phyloP scores from a whole-genome alignment of 2,888 invertebrate genomes.

The Ctenicera cuprea region DNA sequence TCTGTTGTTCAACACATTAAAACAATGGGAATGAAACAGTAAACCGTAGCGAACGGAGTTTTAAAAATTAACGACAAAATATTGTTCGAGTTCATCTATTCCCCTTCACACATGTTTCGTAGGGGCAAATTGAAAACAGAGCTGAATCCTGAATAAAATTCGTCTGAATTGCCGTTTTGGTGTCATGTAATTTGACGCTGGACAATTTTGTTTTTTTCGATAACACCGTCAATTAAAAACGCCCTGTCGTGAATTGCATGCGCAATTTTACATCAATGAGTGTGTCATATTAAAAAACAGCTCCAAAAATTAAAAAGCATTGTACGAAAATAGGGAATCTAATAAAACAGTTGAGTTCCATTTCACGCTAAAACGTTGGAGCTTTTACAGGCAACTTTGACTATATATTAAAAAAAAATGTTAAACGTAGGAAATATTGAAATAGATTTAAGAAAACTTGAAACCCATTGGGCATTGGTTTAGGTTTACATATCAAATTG shows the following conservation, averaged over 20 bases:
- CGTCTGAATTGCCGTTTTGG: constrained; percentile 13
- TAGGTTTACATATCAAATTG: no score
- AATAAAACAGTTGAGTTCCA: no score
- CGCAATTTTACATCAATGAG: constrained; percentile 14
- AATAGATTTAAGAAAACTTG: no score
- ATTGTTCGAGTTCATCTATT: constrained; percentile 4
- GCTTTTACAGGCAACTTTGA: no score
- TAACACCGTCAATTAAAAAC: constrained; percentile 22
- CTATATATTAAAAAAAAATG: no score
- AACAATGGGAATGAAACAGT: not conserved
- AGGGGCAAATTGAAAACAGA: constrained; percentile 10
- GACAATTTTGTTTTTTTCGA: constrained; percentile 18
- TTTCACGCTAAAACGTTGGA: no score
- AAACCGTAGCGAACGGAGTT: not conserved
- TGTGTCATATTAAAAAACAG: no score
- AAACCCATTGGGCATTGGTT: no score
- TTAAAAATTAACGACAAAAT: constrained; percentile 1
- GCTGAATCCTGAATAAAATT: not conserved
- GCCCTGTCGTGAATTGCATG: not conserved
- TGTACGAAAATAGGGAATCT: no score
- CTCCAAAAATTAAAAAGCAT: no score
- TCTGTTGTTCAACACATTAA: not conserved
- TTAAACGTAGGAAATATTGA: no score
- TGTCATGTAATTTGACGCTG: constrained; percentile 19
- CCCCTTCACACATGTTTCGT: constrained; percentile 1